phyloP scores from a whole-genome alignment of 1,140 invertebrate species.

The Plutomurus gul region DNA sequence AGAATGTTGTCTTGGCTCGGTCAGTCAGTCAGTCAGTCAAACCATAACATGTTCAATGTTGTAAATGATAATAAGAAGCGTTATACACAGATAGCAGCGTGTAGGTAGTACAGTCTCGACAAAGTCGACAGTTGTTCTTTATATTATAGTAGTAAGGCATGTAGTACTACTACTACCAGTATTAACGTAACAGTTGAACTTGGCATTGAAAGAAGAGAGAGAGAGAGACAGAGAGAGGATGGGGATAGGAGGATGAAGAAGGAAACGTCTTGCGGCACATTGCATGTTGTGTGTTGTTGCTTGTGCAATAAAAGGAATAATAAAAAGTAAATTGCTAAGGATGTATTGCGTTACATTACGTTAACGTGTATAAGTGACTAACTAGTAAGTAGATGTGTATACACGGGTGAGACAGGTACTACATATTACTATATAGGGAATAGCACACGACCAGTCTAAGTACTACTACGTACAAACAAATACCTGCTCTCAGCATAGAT shows the following conservation, averaged over 20 bases:
- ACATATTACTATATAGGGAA: neutral
- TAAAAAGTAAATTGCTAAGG: conserved; percentile 30
- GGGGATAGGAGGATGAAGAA: neutral
- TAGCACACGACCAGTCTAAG: neutral
- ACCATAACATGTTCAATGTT: neutral
- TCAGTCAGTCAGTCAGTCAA: conserved; percentile 26
- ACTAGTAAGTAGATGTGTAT: neutral
- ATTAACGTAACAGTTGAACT: too few species aligned
- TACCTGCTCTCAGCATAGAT: too few species aligned
- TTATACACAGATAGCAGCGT: too few species aligned
- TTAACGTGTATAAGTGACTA: neutral
- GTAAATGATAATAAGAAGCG: conserved; percentile 9
- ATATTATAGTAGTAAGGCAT: too few species aligned
- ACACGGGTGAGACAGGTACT: too few species aligned
- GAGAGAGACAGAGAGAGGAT: neutral
- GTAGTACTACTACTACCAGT: too few species aligned
- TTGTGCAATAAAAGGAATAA: conserved; percentile 30
- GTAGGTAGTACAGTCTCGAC: neutral
- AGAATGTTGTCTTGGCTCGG: neutral
- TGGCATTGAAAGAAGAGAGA: neutral
- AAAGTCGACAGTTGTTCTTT: neutral
- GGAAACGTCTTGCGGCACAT: conserved; percentile 25
- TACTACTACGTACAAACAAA: neutral
- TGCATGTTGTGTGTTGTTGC: conserved; percentile 2
- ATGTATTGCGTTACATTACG: neutral